Conservation (phyloP, 2,113 vertebrate genomes). For the Zingel zingel region DNA sequence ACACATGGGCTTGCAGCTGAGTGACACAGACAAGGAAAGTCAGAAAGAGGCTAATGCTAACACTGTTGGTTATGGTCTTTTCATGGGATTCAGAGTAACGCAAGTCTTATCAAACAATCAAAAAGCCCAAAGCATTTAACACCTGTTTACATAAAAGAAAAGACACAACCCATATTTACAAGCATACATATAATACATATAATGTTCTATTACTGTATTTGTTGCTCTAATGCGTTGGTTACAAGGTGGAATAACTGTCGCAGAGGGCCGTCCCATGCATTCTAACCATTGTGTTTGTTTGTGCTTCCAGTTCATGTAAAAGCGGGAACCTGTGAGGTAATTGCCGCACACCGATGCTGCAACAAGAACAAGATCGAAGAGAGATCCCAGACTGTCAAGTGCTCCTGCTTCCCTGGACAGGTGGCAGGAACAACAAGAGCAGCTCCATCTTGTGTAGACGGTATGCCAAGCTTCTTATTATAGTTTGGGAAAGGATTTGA, state of each 20-base stretch:
- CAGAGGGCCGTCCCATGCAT: neutral
- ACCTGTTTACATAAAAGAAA: neutral
- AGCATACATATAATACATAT: neutral
- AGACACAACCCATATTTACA: neutral
- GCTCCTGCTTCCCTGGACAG: conserved; percentile 96
- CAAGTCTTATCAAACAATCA: neutral
- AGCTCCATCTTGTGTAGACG: conserved; percentile 96
- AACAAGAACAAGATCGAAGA: conserved; percentile 98
- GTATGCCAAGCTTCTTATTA: conserved; percentile 81
- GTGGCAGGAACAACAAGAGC: conserved; percentile 96
- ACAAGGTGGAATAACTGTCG: neutral
- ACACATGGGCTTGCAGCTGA: neutral
- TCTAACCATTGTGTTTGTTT: conserved; percentile 36
- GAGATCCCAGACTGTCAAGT: conserved; percentile 97
- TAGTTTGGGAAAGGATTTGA: conserved; percentile 45
- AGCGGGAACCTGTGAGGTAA: conserved; percentile 96
- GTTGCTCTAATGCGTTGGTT: neutral
- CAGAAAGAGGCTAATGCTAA: neutral
- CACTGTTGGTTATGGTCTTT: neutral
- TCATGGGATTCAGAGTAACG: neutral
- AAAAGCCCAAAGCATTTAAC: neutral
- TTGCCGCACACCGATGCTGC: conserved; percentile 96
- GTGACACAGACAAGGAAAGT: neutral
- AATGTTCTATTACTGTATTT: neutral
- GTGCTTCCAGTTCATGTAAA: conserved; percentile 88